phyloP scores from a whole-genome alignment of 2,113 vertebrate species.

The Girardinichthys multiradiatus region DNA sequence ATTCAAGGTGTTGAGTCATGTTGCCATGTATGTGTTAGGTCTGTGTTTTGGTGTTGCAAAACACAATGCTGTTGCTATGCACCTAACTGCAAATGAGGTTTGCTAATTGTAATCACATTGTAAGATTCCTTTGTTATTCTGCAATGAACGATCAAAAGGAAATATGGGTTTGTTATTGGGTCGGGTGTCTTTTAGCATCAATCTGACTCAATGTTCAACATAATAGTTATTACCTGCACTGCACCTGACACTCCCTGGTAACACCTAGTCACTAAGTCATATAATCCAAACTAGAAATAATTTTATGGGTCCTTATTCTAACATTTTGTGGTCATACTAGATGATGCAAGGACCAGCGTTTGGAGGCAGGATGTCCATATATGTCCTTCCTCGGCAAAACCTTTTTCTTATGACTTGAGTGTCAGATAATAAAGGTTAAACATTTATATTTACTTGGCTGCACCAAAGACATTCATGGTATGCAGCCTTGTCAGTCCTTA shows the following conservation, averaged over 20 bases:
- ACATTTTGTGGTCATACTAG: not conserved
- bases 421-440: fast-evolving
- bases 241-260: not conserved
- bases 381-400: not conserved
- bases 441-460: not conserved
- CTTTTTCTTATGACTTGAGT: not conserved
- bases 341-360: not conserved
- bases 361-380: not conserved
- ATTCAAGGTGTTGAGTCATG: not conserved
- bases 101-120: not conserved
- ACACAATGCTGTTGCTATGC: not conserved
- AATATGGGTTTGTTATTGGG: not conserved
- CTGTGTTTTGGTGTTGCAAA: not conserved
- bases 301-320: not conserved
- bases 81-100: not conserved
- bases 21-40: not conserved
- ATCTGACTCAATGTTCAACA: not conserved
- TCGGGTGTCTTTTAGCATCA: not conserved
- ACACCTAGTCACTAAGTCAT: not conserved
- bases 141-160: not conserved
- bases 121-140: not conserved
- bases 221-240: not conserved
- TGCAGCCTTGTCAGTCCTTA: too few relatives aligned
- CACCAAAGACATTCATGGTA: not conserved
- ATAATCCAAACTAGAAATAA: not conserved